Conservation (phyloP, 64 coral and sea anemone genomes). For the Montipora sp. region DNA sequence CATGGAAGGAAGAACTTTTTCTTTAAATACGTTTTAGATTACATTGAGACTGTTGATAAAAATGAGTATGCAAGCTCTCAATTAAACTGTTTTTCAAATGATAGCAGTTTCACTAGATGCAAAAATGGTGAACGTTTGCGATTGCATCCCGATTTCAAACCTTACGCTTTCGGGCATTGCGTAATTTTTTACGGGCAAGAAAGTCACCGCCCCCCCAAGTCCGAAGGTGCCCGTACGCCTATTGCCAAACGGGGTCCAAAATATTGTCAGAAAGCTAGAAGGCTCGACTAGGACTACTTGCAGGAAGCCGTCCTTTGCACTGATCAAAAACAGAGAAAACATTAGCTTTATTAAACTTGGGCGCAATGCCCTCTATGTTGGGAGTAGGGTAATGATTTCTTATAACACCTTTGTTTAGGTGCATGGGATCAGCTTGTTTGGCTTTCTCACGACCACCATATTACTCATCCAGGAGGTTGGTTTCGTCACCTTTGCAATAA, state of each 20-base stretch:
- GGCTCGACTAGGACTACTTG: slow-evolving; percentile 43
- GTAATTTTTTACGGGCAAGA: slow-evolving; percentile 13
- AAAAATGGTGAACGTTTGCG: too few species aligned
- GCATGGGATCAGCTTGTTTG: slow-evolving; percentile 60
- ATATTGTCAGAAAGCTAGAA: slow-evolving; percentile 55
- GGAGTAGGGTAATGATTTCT: slow-evolving; percentile 61
- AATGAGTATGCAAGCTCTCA: too few species aligned
- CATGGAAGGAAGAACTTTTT: too few species aligned
- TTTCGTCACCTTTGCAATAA: slow-evolving; percentile 41
- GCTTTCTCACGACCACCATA: slow-evolving; percentile 64
- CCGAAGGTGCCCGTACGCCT: not conserved
- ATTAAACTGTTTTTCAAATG: too few species aligned
- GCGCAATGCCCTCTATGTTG: slow-evolving; percentile 36
- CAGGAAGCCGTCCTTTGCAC: slow-evolving; percentile 30
- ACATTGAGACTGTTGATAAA: too few species aligned
- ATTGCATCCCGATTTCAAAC: too few species aligned
- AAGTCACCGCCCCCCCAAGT: slow-evolving; percentile 27
- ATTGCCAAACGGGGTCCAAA: slow-evolving; percentile 60
- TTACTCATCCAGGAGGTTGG: slow-evolving; percentile 73
- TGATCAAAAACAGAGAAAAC: slow-evolving; percentile 35
- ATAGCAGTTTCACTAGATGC: too few species aligned
- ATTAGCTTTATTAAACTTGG: slow-evolving; percentile 33
- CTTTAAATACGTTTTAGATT: too few species aligned
- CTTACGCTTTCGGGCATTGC: too few species aligned
- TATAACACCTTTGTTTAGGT: slow-evolving; percentile 55